Evolutionary conservation across 64 coral and sea anemone genomes (phyloP), one percentile per base, ranked within the genome.

Genomic region (Anthopleura sola): DNA sequence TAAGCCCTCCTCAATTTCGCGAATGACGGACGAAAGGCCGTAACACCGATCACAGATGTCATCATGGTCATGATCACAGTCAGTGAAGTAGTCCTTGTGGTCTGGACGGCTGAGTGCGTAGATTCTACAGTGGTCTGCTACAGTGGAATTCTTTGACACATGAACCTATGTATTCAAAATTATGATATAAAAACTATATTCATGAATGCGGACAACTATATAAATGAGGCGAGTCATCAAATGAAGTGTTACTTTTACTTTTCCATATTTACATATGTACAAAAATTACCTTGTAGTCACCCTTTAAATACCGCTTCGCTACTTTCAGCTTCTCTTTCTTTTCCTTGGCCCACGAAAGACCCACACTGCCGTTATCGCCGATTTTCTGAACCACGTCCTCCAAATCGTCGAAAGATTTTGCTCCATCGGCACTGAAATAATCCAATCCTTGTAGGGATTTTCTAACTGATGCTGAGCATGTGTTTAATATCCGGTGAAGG

Each of bases 221-320:
- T 56, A 56, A 19, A 10, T 3, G 40, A 44, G 20, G 17, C 54
- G 15, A 20, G 14, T 56, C 54, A 56, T 56, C 20, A 44, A 44
- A 44, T 44, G 40, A 16, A 56, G 15, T 56, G 20, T 10, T 56
- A 19, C 20, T 56, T 56, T 56, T 56, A 19, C 15, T 56, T 56
- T 56, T 20, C 15, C 20, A 56, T 56, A 16, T 56, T 14, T 0
- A 1, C 17, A 17, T 3, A 17, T 56, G 54, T 20, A 3, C 8
- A 56, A 56, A 56, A 56, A 3, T 56, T 56, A 90, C 81, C 88
- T 90, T 90, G 48, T 90, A 90, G 74, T 90, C 81, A 14, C 88
- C 62, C 75, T 90, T 90, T 76, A 90, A 23, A 66, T 90, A 90
- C 20, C 81, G 88, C 62, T 90, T 90, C 83, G 88, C 88, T 49